A percentile compares a stretch with the other conserved stretches of the same genome.
Evolutionary conservation across 1,140 invertebrate genomes (phyloP).

Genomic region (Aphidius ervi): DNA sequence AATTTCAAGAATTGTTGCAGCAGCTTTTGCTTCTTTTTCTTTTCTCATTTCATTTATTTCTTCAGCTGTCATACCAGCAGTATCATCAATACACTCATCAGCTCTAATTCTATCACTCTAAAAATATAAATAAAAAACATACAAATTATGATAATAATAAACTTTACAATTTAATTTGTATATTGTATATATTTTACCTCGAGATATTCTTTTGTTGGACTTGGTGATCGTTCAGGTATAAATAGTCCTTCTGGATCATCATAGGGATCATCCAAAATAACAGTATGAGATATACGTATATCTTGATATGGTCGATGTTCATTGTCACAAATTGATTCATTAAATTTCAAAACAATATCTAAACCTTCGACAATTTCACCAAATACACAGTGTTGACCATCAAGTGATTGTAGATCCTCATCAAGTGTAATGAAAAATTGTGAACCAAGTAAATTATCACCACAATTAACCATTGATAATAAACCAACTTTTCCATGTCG

Average conservation of each 20-base stretch:
- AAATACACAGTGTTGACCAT: constrained; percentile 93
- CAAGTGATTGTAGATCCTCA: constrained; percentile 84
- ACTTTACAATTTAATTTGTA: constrained; percentile 48
- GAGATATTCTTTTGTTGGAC: constrained; percentile 74
- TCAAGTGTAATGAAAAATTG: constrained; percentile 97
- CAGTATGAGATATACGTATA: constrained; percentile 95
- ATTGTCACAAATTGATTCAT: constrained; percentile 91
- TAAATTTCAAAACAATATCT: constrained; percentile 84
- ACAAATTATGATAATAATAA: constrained; percentile 12
- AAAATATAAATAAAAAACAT: constrained; percentile 14
- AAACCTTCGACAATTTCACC: constrained; percentile 92
- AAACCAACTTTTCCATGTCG: constrained; percentile 83
- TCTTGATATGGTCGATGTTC: constrained; percentile 92
- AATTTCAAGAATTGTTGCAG: constrained; percentile 97
- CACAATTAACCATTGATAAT: constrained; percentile 94
- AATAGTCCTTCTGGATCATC: constrained; percentile 77
- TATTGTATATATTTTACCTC: no score
- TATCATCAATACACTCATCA: constrained; percentile 93
- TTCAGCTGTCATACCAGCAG: constrained; percentile 72
- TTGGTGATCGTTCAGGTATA: constrained; percentile 81
- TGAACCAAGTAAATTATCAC: constrained; percentile 88
- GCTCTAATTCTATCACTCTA: constrained; percentile 86
- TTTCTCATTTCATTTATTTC: constrained; percentile 87
- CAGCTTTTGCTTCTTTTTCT: constrained; percentile 89
- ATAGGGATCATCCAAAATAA: constrained; percentile 95